phyloP scores from a whole-genome alignment of 2,888 invertebrate genomes.

The Nasonovia ribisnigri region DNA sequence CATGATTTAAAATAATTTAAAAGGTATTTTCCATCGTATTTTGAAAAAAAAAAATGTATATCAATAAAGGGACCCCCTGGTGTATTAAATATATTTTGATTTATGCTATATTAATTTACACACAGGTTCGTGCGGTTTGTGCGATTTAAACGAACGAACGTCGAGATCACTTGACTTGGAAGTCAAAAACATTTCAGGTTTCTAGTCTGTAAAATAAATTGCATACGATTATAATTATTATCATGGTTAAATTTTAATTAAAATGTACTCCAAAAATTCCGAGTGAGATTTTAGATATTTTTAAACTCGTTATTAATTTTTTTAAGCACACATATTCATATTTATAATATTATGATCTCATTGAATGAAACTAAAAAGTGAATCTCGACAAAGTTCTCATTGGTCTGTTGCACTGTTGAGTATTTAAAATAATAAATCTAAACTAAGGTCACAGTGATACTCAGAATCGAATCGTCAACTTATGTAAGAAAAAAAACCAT shows the following conservation, averaged over 20 bases:
- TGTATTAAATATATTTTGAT: background rate
- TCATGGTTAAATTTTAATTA: background rate
- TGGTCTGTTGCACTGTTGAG: too few relatives aligned
- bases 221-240: background rate
- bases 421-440: background rate
- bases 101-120: background rate
- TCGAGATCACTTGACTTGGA: background rate
- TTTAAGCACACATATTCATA: background rate
- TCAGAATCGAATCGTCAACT: background rate
- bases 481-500: background rate
- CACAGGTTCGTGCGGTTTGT: background rate
- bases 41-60: background rate
- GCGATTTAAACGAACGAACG: background rate
- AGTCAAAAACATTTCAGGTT: background rate
- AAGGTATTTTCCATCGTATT: background rate
- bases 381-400: background rate
- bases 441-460: background rate
- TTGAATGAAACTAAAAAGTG: background rate
- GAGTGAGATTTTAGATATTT: background rate
- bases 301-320: background rate
- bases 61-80: background rate
- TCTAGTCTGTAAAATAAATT: background rate
- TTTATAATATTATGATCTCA: background rate
- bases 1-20: background rate
- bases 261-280: background rate